Percentiles rank a stretch among this genome's conserved stretches.
These are phyloP conservation scores for Puntigrus tetrazona DNA, from an alignment of 2,113 vertebrate species.

Conservation along the genomic window DNA sequence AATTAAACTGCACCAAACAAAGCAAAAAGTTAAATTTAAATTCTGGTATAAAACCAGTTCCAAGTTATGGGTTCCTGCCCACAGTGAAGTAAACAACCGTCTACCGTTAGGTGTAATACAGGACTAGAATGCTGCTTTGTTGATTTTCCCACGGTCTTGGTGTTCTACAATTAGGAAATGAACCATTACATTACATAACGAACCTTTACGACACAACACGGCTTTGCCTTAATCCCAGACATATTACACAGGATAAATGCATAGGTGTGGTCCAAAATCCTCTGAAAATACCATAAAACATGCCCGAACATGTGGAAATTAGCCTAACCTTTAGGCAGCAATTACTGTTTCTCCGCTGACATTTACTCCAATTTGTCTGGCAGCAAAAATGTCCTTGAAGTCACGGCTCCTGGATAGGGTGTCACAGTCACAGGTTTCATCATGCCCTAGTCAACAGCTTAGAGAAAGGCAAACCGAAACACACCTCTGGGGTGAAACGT, in stretches of 20 bases:
- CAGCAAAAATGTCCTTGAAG: slow-evolving; percentile 39
- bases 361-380: slow-evolving; percentile 48
- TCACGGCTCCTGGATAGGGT: slow-evolving; percentile 24
- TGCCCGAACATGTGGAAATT: slow-evolving; percentile 52
- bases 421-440: slow-evolving; percentile 39
- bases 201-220: slow-evolving; percentile 19
- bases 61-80: neutral
- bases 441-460: slow-evolving; percentile 27
- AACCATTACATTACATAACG: neutral
- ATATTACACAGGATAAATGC: neutral
- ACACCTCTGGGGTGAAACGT: neutral
- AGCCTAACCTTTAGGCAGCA: slow-evolving; percentile 57
- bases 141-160: neutral
- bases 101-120: neutral
- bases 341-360: slow-evolving; percentile 62
- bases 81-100: neutral
- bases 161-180: neutral
- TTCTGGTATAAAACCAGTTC: neutral
- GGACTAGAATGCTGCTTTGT: neutral
- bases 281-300: slow-evolving; percentile 50
- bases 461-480: slow-evolving; percentile 37
- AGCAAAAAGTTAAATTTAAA: neutral
- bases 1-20: neutral
- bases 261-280: slow-evolving; percentile 32
- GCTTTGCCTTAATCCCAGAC: slow-evolving; percentile 28